These are phyloP conservation scores for Bungarus multicinctus DNA, from an alignment of 2,113 vertebrate genomes.

Conservation along the genomic window DNA sequence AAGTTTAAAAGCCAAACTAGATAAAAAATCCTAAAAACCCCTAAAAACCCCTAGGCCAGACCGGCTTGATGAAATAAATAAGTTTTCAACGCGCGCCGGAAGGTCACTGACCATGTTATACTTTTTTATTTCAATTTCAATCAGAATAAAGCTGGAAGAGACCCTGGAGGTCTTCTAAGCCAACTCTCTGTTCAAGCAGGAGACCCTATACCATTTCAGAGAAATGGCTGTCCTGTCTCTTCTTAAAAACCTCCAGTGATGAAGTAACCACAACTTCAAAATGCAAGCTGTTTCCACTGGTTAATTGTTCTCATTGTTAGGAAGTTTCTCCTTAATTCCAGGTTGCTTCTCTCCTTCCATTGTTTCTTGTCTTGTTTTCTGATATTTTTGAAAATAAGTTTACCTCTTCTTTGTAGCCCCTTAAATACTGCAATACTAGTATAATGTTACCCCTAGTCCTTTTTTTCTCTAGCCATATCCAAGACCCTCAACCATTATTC, in stretches of 20 bases:
- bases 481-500: background rate
- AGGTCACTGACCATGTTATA: background rate
- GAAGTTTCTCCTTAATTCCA: background rate
- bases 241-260: background rate
- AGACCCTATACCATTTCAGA: background rate
- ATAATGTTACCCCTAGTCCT: background rate
- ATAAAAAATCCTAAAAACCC: too few species aligned
- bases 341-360: background rate
- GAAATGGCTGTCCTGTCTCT: background rate
- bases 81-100: too few species aligned
- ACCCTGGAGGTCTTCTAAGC: background rate
- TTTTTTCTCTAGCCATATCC: background rate
- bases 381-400: background rate
- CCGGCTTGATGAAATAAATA: too few species aligned
- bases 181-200: background rate
- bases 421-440: background rate
- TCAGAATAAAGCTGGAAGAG: background rate
- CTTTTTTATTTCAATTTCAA: background rate
- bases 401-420: background rate
- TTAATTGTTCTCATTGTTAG: background rate
- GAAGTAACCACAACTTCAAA: background rate
- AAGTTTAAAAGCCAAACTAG: too few species aligned
- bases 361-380: background rate
- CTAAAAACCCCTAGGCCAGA: too few species aligned
- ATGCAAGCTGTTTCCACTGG: background rate